These are phyloP conservation scores for Pristionchus mayeri DNA, from an alignment of 2,888 invertebrate species.

Conservation along the genomic window DNA sequence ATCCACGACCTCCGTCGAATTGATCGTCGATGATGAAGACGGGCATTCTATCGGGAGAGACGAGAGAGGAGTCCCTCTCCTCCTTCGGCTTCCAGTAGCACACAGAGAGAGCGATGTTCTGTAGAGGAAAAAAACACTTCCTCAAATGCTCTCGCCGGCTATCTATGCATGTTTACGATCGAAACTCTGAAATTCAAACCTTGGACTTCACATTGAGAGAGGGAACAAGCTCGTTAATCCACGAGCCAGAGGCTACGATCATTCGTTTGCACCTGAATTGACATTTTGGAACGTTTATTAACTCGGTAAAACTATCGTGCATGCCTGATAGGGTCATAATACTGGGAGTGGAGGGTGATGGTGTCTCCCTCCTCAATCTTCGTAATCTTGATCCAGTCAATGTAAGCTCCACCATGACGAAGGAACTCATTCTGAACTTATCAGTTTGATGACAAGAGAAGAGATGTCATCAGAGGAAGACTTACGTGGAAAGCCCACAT, in stretches of 20 bases:
- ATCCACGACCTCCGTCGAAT: conserved; percentile 40
- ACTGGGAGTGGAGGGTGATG: background rate
- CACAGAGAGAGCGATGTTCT: conserved; percentile 58
- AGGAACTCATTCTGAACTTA: conserved; percentile 59
- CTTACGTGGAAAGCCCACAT: conserved; percentile 60
- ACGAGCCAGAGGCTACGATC: conserved; percentile 27
- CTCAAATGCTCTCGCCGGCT: background rate
- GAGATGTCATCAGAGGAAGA: conserved; percentile 1
- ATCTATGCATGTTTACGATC: background rate
- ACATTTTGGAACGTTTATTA: too few species aligned
- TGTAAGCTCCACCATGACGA: conserved; percentile 54
- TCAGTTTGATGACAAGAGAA: conserved; percentile 5
- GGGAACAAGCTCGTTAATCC: conserved; percentile 41
- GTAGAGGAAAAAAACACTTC: background rate
- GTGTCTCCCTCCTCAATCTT: conserved; percentile 37
- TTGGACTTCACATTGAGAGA: conserved; percentile 32
- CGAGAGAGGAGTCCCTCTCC: conserved; percentile 35
- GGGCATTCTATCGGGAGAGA: conserved; percentile 56
- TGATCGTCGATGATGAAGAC: conserved; percentile 54
- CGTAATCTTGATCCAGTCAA: conserved; percentile 54
- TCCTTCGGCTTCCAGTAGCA: conserved; percentile 59
- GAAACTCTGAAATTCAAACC: background rate
- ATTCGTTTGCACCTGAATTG: background rate
- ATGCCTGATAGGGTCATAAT: conserved; percentile 1
- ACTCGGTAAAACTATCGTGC: background rate